Percentiles rank a stretch among this genome's conserved stretches.
These are phyloP conservation scores for Pantala flavescens DNA, from an alignment of 1,140 invertebrate genomes.

Conservation along the genomic window DNA sequence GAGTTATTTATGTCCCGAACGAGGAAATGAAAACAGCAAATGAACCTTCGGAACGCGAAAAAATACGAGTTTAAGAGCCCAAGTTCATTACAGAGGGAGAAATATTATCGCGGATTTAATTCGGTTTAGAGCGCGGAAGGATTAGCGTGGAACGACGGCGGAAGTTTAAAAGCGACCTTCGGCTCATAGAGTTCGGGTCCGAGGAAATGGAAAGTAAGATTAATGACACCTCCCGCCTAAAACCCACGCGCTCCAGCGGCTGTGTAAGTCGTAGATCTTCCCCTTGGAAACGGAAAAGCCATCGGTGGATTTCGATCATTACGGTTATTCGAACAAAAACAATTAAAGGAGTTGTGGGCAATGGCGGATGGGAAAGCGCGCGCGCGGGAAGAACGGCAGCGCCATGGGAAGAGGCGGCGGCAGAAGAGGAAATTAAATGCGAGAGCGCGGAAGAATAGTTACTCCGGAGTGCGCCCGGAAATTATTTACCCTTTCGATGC, in stretches of 20 bases:
- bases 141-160: not conserved
- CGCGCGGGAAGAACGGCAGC: not conserved
- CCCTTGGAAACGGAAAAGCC: not conserved
- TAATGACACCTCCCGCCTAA: not conserved
- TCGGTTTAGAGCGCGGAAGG: not conserved
- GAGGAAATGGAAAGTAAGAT: slow-evolving; percentile 9
- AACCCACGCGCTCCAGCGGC: too few relatives aligned
- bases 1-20: not conserved
- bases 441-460: not conserved
- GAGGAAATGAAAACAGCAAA: slow-evolving; percentile 7
- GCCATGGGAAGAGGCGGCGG: not conserved
- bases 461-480: not conserved
- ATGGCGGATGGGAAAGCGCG: not conserved
- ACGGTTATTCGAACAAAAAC: not conserved
- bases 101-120: not conserved
- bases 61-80: too few relatives aligned
- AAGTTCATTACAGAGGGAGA: not conserved
- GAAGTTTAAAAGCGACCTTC: not conserved
- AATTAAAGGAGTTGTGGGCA: not conserved
- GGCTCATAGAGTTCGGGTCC: not conserved
- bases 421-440: not conserved
- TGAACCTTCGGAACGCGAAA: not conserved
- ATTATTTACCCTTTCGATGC: slow-evolving; percentile 2
- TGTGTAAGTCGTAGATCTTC: not conserved
- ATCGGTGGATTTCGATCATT: not conserved